Conservation (phyloP, 2,113 vertebrate genomes). For the Dissostichus mawsoni region DNA sequence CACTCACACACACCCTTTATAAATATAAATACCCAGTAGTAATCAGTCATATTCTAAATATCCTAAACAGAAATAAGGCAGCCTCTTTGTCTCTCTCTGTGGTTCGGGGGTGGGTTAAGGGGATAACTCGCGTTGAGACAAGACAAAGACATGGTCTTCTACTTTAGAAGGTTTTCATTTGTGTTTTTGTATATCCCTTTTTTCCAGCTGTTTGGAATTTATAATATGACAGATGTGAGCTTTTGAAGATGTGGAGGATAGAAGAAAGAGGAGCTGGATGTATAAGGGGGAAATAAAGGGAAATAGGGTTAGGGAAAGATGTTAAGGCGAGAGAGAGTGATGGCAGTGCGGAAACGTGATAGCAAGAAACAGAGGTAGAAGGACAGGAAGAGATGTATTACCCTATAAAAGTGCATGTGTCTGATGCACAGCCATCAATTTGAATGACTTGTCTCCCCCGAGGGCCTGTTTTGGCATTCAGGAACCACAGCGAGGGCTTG, state of each 20-base stretch:
- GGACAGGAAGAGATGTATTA: constrained; percentile 82
- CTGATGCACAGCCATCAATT: constrained; percentile 87
- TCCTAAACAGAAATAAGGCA: constrained; percentile 42
- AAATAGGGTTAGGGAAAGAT: constrained; percentile 57
- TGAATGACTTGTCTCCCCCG: constrained; percentile 87
- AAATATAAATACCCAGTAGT: constrained; percentile 50
- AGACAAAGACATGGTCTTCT: constrained; percentile 32
- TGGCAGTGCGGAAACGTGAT: constrained; percentile 61
- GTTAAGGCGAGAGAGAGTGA: constrained; percentile 69
- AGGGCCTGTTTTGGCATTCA: constrained; percentile 89
- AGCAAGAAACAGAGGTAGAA: constrained; percentile 71
- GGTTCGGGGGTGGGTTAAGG: background rate
- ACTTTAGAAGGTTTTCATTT: constrained; percentile 12
- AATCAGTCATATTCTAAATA: constrained; percentile 82
- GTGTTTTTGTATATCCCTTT: constrained; percentile 9
- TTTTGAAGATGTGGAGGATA: constrained; percentile 33
- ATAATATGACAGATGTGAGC: constrained; percentile 75
- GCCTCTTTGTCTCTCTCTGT: constrained; percentile 12
- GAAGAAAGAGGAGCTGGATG: constrained; percentile 31
- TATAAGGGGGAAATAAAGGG: constrained; percentile 37
- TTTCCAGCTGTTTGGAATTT: constrained; percentile 69
- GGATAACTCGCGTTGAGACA: constrained; percentile 25
- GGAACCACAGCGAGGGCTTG: constrained; percentile 79
- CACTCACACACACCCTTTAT: constrained; percentile 19
- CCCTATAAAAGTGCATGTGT: constrained; percentile 87